These are phyloP conservation scores for Torymus aiolomorphi DNA, from an alignment of 2,888 invertebrate genomes.

Conservation along the genomic window DNA sequence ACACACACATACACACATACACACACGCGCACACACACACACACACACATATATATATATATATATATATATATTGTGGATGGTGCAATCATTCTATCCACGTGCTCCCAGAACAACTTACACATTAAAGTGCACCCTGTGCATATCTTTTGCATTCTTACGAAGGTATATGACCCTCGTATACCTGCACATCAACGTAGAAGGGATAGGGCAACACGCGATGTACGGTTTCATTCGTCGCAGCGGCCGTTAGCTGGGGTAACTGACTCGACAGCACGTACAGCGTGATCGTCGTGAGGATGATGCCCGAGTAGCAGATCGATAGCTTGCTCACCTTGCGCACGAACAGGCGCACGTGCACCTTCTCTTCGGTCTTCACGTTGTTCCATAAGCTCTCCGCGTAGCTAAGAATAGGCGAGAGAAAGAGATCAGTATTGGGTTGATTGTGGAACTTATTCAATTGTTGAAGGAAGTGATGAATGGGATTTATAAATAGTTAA, in stretches of 20 bases:
- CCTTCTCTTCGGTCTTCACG: slow-evolving; percentile 34
- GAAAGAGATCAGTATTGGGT: too few species aligned
- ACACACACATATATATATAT: too few species aligned
- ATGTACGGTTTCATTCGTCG: slow-evolving; percentile 34
- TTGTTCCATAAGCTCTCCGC: slow-evolving; percentile 30
- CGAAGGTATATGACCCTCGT: too few species aligned
- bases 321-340: slow-evolving; percentile 29
- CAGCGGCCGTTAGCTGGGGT: slow-evolving; percentile 27
- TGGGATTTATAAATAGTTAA: too few species aligned
- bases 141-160: background rate
- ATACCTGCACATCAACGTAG: slow-evolving; percentile 47
- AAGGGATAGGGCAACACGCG: slow-evolving; percentile 44
- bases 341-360: slow-evolving; percentile 41
- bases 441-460: too few species aligned
- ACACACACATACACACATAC: too few species aligned
- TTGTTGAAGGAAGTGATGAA: too few species aligned
- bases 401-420: background rate
- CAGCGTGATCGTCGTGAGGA: slow-evolving; percentile 48
- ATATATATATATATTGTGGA: too few species aligned
- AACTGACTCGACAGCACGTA: slow-evolving; percentile 48
- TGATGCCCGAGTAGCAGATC: slow-evolving; percentile 44
- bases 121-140: background rate
- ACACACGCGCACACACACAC: too few species aligned
- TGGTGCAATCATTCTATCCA: too few species aligned
- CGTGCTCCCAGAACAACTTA: too few species aligned